These are phyloP conservation scores for Pygoscelis antarcticus DNA, from an alignment of 2,113 vertebrate species.

Conservation along the genomic window DNA sequence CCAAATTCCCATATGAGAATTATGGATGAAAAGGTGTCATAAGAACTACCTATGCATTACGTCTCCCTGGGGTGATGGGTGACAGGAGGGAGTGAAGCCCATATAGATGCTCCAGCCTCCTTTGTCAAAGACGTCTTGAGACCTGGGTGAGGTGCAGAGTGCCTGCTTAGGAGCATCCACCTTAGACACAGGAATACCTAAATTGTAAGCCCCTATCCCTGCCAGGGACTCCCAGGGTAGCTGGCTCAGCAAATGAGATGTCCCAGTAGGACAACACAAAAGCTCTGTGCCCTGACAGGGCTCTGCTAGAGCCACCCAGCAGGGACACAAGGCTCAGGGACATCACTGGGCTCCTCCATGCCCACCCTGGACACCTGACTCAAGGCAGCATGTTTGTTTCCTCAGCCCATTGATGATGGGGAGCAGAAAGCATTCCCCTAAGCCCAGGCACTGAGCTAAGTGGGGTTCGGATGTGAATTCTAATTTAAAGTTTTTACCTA, in stretches of 20 bases:
- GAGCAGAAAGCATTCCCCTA: background rate
- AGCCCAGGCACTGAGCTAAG: background rate
- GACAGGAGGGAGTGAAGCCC: background rate
- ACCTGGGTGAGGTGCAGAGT: background rate
- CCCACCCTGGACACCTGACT: background rate
- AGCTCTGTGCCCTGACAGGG: background rate
- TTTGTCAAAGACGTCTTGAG: background rate
- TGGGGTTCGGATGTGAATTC: background rate
- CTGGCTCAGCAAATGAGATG: background rate
- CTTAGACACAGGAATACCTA: background rate
- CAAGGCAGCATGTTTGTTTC: background rate
- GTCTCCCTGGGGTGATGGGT: background rate
- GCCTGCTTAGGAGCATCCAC: background rate
- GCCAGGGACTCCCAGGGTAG: background rate
- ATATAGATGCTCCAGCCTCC: background rate
- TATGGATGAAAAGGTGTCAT: background rate
- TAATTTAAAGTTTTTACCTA: constrained; percentile 15
- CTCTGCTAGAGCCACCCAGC: background rate
- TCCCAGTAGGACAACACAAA: background rate
- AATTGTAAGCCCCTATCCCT: background rate
- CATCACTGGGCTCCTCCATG: background rate
- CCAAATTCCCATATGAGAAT: background rate
- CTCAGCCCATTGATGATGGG: fast-evolving
- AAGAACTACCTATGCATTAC: background rate
- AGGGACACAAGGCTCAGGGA: background rate